Evolutionary conservation across 2,113 vertebrate genomes (phyloP).

Genomic region (Phyllopteryx taeniolatus): DNA sequence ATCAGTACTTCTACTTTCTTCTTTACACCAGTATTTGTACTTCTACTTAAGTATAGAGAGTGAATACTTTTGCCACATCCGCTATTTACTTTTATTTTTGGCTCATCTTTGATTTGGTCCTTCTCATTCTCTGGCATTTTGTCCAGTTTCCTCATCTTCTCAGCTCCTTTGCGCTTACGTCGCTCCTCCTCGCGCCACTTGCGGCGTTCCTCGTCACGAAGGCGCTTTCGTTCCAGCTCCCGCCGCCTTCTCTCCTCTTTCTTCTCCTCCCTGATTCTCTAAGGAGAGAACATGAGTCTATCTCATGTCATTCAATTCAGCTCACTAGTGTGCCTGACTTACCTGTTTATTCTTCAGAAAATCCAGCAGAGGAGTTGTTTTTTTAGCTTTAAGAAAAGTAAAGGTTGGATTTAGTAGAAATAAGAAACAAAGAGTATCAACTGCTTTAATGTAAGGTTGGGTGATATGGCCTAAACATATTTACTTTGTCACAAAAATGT

Average conservation of each 20-base stretch:
- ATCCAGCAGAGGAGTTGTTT: constrained; percentile 94
- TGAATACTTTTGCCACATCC: background rate
- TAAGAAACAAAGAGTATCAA: background rate
- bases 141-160: constrained; percentile 87
- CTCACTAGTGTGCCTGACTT: constrained; percentile 31
- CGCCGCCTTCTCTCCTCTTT: constrained; percentile 91
- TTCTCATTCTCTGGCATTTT: constrained; percentile 85
- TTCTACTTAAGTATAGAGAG: too few species aligned
- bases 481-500: background rate
- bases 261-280: constrained; percentile 96
- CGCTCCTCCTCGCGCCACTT: constrained; percentile 97
- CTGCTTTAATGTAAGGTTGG: background rate
- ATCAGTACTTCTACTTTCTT: too few species aligned
- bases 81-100: constrained; percentile 92
- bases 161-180: constrained; percentile 91
- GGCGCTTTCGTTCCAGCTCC: constrained; percentile 93
- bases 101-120: constrained; percentile 90
- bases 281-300: constrained; percentile 6
- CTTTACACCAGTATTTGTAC: too few species aligned
- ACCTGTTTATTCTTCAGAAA: constrained; percentile 99
- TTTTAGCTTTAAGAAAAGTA: constrained; percentile 80
- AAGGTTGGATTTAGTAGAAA: background rate
- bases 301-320: background rate
- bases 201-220: constrained; percentile 93
- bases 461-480: background rate